Evolutionary conservation across 2,888 invertebrate genomes (phyloP).

Genomic region (Sinotaia quadrata): DNA sequence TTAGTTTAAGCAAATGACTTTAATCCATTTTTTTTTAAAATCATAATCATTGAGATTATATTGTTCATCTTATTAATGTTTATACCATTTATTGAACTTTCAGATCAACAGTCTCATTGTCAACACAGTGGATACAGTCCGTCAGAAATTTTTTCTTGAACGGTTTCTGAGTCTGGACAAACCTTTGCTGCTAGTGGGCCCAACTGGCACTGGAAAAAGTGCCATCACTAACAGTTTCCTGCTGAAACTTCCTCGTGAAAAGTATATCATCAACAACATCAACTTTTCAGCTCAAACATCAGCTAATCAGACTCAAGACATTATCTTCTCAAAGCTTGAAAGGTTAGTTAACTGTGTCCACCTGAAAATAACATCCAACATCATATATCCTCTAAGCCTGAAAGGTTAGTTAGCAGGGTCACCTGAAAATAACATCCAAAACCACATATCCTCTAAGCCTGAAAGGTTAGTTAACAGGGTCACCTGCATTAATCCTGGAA

Average conservation of each 20-base stretch:
- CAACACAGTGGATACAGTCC: conserved; percentile 68
- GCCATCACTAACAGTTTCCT: conserved; percentile 70
- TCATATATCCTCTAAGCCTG: no score
- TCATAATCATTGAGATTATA: no score
- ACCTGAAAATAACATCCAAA: no score
- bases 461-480: background rate
- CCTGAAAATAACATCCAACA: no score
- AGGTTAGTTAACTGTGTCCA: conserved; percentile 55
- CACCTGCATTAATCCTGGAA: background rate
- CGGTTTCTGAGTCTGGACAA: conserved; percentile 56
- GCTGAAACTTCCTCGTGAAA: conserved; percentile 62
- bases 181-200: conserved; percentile 69
- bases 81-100: no score
- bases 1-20: no score
- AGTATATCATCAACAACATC: conserved; percentile 68
- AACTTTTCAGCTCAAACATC: conserved; percentile 71
- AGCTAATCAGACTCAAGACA: conserved; percentile 71
- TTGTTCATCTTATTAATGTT: no score
- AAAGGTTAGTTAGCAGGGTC: background rate
- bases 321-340: conserved; percentile 71
- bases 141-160: conserved; percentile 68
- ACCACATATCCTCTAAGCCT: no score
- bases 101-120: conserved; percentile 68
- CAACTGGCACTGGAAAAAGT: conserved; percentile 71
- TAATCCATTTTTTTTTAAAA: no score